Evolutionary conservation across 1,140 invertebrate species (phyloP).

Genomic region (Brachionus calyciflorus): DNA sequence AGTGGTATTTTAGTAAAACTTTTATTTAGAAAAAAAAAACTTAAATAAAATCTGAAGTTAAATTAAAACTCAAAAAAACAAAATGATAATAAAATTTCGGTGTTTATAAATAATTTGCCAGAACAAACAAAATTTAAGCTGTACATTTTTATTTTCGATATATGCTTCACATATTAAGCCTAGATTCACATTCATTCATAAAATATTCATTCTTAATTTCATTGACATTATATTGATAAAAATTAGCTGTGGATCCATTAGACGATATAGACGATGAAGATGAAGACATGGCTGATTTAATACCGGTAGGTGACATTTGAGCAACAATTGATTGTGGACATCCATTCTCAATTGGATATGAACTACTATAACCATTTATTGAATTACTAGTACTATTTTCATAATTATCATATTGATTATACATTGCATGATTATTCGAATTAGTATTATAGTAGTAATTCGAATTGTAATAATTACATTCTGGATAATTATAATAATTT

Average conservation of each 20-base stretch:
- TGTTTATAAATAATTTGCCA: too few relatives aligned
- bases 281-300: constrained; percentile 13
- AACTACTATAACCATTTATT: not conserved
- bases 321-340: not conserved
- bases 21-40: too few relatives aligned
- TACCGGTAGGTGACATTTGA: constrained; percentile 15
- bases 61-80: too few relatives aligned
- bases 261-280: constrained; percentile 1
- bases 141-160: too few relatives aligned
- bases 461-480: not conserved
- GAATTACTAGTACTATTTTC: not conserved
- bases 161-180: too few relatives aligned
- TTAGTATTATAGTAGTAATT: not conserved
- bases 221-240: not conserved
- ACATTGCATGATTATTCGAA: not conserved
- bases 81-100: too few relatives aligned
- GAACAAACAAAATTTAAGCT: too few relatives aligned
- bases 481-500: not conserved
- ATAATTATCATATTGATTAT: not conserved
- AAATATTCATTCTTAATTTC: constrained; percentile 9
- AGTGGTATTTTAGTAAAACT: too few relatives aligned
- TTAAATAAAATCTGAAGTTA: too few relatives aligned
- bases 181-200: constrained; percentile 5
- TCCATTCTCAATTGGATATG: not conserved
- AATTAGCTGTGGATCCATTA: constrained; percentile 6